Evolutionary conservation across 2,113 vertebrate genomes (phyloP), one percentile per base, ranked within the genome.

Genomic region (Oceanodroma tethys): DNA sequence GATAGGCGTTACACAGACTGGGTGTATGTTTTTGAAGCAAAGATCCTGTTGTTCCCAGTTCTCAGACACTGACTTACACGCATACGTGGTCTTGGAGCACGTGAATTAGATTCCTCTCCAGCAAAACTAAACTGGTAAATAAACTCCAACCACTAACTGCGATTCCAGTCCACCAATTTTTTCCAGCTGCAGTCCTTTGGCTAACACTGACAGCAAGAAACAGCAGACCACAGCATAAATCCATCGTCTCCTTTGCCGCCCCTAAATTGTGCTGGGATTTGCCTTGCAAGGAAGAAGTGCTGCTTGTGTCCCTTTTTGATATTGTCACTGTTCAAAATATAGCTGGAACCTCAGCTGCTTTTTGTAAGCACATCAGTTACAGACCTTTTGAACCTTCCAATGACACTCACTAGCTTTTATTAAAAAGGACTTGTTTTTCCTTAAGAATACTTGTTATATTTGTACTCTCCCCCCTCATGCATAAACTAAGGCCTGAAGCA

Each of bases 11-110:
- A 30, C 13, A 16, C 17, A 16, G 22, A 47, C 3, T 1, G 29
- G 14, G 15, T 2, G 2, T 0, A 4, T 4, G 7, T 1, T 36
- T 42, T 6, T 53, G 23, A 75, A 90, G 60, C 23, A 48, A 47
- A 66, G 0, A 6, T n/a, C 19, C 15, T 13, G 10, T 8, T 26
- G 12, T 8, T 26, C 23, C 36, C 29, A 1, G 4, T 11, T 47
- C 45, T 16, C 29, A 26, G 18, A 10, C 0, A 3, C 4, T 1
- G 17, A 25, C n/a, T 55, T 15, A 34, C 4, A 9, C 0, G 0
- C 17, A 34, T 8, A 7, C 0, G 2, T 4, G 11, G 18, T 4
- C 36, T 16, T 13, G 4, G 17, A 42, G 6, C 6, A 14, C 0
- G 0, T 1, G 3, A 36, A n/a, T 1, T 15, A 3, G 29, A 38